These are phyloP conservation scores for Patella vulgata DNA, from an alignment of 1,140 invertebrate genomes.

Conservation along the genomic window DNA sequence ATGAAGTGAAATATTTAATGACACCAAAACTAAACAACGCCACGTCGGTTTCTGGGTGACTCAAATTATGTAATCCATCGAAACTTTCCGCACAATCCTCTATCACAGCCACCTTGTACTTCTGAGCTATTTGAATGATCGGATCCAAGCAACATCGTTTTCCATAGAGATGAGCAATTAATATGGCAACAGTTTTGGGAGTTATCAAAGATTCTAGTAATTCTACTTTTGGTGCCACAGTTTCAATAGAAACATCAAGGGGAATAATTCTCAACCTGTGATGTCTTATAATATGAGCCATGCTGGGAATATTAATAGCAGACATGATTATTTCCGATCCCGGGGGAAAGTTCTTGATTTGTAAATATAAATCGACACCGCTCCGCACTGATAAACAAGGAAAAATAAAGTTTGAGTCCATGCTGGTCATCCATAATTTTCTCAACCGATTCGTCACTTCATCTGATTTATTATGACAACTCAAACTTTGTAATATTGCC, in stretches of 20 bases:
- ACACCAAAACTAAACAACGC: slow-evolving; percentile 66
- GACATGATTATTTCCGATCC: slow-evolving; percentile 67
- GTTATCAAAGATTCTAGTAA: slow-evolving; percentile 56
- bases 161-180: slow-evolving; percentile 65
- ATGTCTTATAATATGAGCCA: slow-evolving; percentile 57
- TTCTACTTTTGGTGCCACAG: slow-evolving; percentile 57
- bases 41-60: slow-evolving; percentile 60
- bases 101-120: slow-evolving; percentile 53
- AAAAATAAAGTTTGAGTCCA: slow-evolving; percentile 54
- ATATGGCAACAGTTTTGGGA: slow-evolving; percentile 59
- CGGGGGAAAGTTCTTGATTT: slow-evolving; percentile 55
- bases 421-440: slow-evolving; percentile 47
- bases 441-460: slow-evolving; percentile 41
- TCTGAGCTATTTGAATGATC: slow-evolving; percentile 55
- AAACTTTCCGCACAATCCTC: slow-evolving; percentile 67
- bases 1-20: slow-evolving; percentile 65
- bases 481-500: slow-evolving; percentile 34
- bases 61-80: slow-evolving; percentile 59
- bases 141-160: slow-evolving; percentile 55
- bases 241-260: slow-evolving; percentile 62
- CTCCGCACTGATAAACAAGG: slow-evolving; percentile 62
- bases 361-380: slow-evolving; percentile 63
- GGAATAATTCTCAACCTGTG: slow-evolving; percentile 62
- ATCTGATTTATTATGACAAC: slow-evolving; percentile 20
- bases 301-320: slow-evolving; percentile 66